These are phyloP conservation scores for Vulpes ferrilata DNA, from an alignment of 2,113 vertebrate species.

Conservation along the genomic window DNA sequence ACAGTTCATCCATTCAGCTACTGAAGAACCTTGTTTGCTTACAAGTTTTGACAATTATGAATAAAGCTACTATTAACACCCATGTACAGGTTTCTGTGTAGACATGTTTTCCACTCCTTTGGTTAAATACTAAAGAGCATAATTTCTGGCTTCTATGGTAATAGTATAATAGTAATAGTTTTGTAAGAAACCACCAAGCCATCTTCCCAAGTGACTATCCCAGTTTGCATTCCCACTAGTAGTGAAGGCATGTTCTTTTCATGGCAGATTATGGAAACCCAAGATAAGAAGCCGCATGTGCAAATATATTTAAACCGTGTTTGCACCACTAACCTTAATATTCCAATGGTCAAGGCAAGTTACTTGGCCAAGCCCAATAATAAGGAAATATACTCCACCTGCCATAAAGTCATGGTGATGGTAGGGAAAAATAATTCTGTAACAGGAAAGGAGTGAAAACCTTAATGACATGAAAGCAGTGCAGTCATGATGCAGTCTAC, in stretches of 20 bases:
- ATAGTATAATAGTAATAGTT: background rate
- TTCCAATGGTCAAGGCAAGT: background rate
- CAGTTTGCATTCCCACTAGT: background rate
- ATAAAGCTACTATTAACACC: background rate
- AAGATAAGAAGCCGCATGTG: background rate
- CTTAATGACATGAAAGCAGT: background rate
- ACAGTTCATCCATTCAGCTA: background rate
- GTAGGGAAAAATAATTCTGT: background rate
- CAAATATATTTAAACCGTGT: background rate
- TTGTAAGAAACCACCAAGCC: background rate
- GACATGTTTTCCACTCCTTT: background rate
- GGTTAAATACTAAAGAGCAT: background rate
- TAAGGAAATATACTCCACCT: background rate
- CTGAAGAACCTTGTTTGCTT: background rate
- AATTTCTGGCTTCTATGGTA: background rate
- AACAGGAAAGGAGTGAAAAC: background rate
- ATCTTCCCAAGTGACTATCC: background rate
- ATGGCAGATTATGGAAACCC: background rate
- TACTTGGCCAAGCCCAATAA: background rate
- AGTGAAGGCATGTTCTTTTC: background rate
- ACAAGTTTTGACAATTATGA: background rate
- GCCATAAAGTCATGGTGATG: background rate
- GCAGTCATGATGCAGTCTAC: background rate
- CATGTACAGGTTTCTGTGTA: background rate
- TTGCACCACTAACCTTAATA: background rate